phyloP scores from a whole-genome alignment of 2,797 vertebrate genomes.

The Botia almorhae region DNA sequence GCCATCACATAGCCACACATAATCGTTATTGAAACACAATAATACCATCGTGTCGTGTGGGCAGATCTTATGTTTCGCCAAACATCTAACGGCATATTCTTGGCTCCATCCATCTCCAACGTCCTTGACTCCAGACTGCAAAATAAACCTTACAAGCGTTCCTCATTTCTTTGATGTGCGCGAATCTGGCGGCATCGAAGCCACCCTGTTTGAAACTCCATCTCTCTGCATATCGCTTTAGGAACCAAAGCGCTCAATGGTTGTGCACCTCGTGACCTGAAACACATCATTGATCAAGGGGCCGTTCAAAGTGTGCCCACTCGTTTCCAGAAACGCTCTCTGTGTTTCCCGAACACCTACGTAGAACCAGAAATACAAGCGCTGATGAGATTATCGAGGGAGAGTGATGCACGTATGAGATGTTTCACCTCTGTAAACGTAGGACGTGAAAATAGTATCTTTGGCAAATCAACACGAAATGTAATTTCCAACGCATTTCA shows the following conservation, averaged over 20 bases:
- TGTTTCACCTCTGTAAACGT: slow-evolving; percentile 33
- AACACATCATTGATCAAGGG: slow-evolving; percentile 48
- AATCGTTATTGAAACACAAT: slow-evolving; percentile 6
- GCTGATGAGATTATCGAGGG: slow-evolving; percentile 60
- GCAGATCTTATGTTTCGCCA: slow-evolving; percentile 23
- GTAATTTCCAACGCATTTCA: neutral
- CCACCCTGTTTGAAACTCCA: slow-evolving; percentile 40
- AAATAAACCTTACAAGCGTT: slow-evolving; percentile 3
- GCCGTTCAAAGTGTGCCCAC: slow-evolving; percentile 44
- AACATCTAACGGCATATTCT: slow-evolving; percentile 26
- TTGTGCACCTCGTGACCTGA: slow-evolving; percentile 44
- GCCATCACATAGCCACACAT: slow-evolving; percentile 28
- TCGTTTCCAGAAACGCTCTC: slow-evolving; percentile 57
- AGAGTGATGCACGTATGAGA: slow-evolving; percentile 30
- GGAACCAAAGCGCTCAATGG: slow-evolving; percentile 33
- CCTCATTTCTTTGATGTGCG: slow-evolving; percentile 40
- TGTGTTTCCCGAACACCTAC: slow-evolving; percentile 72
- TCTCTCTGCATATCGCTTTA: slow-evolving; percentile 41
- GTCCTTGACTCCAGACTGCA: slow-evolving; percentile 36
- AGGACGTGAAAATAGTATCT: slow-evolving; percentile 15
- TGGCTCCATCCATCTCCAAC: slow-evolving; percentile 15
- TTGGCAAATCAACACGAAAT: slow-evolving; percentile 10
- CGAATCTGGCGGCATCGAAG: slow-evolving; percentile 40
- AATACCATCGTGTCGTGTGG: slow-evolving; percentile 20
- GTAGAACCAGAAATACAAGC: slow-evolving; percentile 69